Evolutionary conservation across 2,797 vertebrate species (phyloP), one percentile per base, ranked within the genome.

Genomic region (Dromococcyx pavoninus): DNA sequence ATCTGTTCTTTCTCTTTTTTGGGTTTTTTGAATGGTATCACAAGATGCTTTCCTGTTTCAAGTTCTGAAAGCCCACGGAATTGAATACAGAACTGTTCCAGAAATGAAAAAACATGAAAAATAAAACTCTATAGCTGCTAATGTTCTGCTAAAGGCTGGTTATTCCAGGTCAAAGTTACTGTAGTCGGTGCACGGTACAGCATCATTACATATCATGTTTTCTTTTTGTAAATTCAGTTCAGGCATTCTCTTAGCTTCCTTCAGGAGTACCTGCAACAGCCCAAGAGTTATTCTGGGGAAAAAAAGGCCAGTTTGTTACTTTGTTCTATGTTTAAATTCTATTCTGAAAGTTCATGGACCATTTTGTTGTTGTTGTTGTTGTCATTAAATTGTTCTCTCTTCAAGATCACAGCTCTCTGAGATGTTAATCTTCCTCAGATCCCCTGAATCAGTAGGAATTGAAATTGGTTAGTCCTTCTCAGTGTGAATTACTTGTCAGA

Each of bases 131-230:
- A n/a, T 39, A 81, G 71, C 53, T 94, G 79, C 88, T 95, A 91
- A 82, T 75, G 91, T 96, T 75, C 66, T 94, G 84, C 80, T 95
- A 86, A 94, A 41, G 74, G 82, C 90, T 96, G 48, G 60, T 94
- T 96, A 72, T 82, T 94, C 30, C 43, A 85, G 54, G 56, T 79
- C n/a, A 41, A 76, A 84, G 72, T 91, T 86, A 23, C 61, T 87
- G 43, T 95, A 50, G 67, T 64, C 44, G 39, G 43, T 88, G 39
- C 66, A 75, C 91, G 64, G 54, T 65, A 61, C 71, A 83, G 39
- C 56, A 72, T 79, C 64, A n/a, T 70, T 85, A 41, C 13, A 3
- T 23, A 24, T 67, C 37, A 9, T 57, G 27, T 85, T 67, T 82
- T 92, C n/a, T 60, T 10, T 66, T 56, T 30, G 33, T 77, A 77